phyloP scores from a whole-genome alignment of 2,113 vertebrate species.

The Abramis brama region DNA sequence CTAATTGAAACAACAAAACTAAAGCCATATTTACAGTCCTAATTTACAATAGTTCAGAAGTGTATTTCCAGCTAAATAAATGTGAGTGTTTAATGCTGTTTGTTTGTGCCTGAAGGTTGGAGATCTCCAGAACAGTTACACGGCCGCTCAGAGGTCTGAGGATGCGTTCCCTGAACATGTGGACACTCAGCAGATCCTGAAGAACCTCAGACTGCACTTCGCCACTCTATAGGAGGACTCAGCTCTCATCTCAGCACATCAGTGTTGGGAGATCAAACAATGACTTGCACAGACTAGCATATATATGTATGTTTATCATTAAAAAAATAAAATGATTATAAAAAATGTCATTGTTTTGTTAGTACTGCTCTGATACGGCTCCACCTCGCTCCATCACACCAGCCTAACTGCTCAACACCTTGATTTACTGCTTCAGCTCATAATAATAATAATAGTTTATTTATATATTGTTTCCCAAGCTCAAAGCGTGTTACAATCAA shows the following conservation, averaged over 20 bases:
- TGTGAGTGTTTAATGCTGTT: background rate
- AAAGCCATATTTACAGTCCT: background rate
- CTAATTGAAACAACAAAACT: background rate
- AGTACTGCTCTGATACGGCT: background rate
- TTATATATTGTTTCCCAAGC: too few species aligned
- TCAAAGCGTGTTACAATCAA: too few species aligned
- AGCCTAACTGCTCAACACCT: too few species aligned
- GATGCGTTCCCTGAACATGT: conserved; percentile 91
- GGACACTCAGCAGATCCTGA: conserved; percentile 90
- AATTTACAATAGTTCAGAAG: background rate
- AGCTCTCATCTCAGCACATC: background rate
- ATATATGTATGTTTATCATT: background rate
- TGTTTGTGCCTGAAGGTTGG: conserved; percentile 79
- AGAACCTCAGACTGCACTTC: conserved; percentile 89
- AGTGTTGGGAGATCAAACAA: background rate
- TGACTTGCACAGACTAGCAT: background rate
- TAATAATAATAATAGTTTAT: too few species aligned
- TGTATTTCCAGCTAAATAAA: background rate
- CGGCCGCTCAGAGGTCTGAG: conserved; percentile 86
- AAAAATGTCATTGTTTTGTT: background rate
- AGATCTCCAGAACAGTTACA: conserved; percentile 95
- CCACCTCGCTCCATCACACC: background rate
- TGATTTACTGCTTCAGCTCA: too few species aligned
- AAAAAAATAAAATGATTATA: background rate
- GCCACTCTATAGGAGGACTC: conserved; percentile 75